Percentiles rank a stretch among this genome's conserved stretches.
Evolutionary conservation across 1,140 invertebrate genomes (phyloP).

Genomic region (Drosophila lini): DNA sequence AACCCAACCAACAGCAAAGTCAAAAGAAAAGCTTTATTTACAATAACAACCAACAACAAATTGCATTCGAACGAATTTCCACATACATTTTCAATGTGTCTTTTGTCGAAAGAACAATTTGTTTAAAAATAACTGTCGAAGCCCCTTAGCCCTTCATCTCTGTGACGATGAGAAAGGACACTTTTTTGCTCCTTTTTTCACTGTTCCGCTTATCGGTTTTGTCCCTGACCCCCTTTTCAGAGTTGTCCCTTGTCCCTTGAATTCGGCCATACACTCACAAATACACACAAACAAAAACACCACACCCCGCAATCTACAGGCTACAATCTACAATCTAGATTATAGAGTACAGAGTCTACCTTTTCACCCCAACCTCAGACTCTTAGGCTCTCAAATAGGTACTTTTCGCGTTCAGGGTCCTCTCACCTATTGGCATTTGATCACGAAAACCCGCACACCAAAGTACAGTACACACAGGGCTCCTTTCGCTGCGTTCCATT

Average conservation of each 20-base stretch:
- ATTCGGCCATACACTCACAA: constrained; percentile 29
- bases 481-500: constrained; percentile 1
- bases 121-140: constrained; percentile 22
- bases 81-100: constrained; percentile 51
- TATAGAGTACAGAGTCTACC: background rate
- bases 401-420: background rate
- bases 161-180: constrained; percentile 3
- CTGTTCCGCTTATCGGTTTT: constrained; percentile 31
- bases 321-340: background rate
- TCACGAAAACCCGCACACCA: constrained; percentile 11
- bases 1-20: constrained; percentile 27
- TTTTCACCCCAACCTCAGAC: background rate
- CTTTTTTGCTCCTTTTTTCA: background rate
- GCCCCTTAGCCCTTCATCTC: constrained; percentile 4
- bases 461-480: constrained; percentile 16
- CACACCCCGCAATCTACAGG: background rate
- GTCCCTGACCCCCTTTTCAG: constrained; percentile 8
- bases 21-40: constrained; percentile 45
- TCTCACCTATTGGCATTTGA: constrained; percentile 52
- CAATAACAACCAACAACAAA: constrained; percentile 29
- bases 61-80: constrained; percentile 51
- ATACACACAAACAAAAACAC: constrained; percentile 2
- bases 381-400: constrained; percentile 1
- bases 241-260: constrained; percentile 18
- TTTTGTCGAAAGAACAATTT: constrained; percentile 30